These are phyloP conservation scores for Mus minutoides DNA, from an alignment of 2,797 vertebrate species.

Conservation along the genomic window DNA sequence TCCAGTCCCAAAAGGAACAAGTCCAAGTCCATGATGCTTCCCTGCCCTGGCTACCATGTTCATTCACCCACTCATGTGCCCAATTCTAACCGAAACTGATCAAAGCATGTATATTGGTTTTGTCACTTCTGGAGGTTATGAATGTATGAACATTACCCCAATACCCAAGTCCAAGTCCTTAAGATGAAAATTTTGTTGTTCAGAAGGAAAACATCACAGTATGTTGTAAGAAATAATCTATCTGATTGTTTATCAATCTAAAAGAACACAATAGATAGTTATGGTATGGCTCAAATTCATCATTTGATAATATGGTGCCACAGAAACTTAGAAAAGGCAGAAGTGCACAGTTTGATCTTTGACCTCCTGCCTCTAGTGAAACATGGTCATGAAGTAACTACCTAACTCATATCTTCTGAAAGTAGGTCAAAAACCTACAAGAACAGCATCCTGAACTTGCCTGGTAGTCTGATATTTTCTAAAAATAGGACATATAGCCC, in stretches of 20 bases:
- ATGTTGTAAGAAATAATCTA: not conserved
- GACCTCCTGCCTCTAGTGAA: not conserved
- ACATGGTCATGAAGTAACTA: not conserved
- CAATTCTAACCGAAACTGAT: not conserved
- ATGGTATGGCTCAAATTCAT: not conserved
- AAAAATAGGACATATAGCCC: not conserved
- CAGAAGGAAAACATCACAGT: not conserved
- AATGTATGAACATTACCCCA: conserved; percentile 25
- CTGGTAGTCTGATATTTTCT: not conserved
- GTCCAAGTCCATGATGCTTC: not conserved
- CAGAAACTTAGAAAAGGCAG: not conserved
- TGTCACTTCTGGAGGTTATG: not conserved
- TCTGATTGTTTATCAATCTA: not conserved
- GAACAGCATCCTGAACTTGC: not conserved
- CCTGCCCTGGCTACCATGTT: not conserved
- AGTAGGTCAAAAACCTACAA: not conserved
- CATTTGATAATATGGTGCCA: not conserved
- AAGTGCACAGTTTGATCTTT: not conserved
- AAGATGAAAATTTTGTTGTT: not conserved
- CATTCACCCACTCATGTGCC: not conserved
- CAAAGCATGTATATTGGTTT: not conserved
- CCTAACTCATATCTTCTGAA: not conserved
- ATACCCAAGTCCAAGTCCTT: not conserved
- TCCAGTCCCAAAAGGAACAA: not conserved
- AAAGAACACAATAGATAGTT: not conserved